Conservation (phyloP, 2,113 vertebrate species). For the Nymphicus hollandicus region DNA sequence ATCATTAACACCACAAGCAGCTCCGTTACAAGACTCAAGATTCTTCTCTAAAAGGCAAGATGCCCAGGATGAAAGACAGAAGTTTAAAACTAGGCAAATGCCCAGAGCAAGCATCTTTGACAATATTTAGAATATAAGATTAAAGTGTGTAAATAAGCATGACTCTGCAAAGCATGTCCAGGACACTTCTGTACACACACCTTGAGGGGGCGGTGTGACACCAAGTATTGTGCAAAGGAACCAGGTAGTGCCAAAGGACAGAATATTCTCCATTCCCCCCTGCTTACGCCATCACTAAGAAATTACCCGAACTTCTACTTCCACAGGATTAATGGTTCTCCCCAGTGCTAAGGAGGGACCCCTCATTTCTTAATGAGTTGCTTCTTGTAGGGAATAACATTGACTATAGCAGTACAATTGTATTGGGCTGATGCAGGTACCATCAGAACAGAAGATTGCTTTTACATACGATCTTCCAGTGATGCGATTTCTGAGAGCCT, state of each 20-base stretch:
- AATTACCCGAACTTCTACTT: background rate
- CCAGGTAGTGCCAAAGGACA: background rate
- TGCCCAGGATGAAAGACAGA: background rate
- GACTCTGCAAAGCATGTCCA: background rate
- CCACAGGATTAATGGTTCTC: background rate
- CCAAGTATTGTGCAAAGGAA: background rate
- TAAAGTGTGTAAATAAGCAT: accelerated
- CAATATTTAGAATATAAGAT: background rate
- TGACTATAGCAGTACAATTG: background rate
- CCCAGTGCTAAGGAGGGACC: background rate
- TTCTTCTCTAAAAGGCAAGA: background rate
- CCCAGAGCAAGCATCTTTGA: background rate
- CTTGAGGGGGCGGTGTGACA: slow-evolving; percentile 46
- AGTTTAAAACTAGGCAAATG: background rate
- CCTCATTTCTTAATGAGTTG: background rate
- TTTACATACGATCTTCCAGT: background rate
- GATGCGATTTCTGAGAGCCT: background rate
- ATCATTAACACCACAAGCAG: slow-evolving; percentile 61
- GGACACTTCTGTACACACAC: background rate
- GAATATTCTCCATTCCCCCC: background rate
- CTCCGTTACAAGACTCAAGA: background rate
- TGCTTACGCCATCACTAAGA: accelerated
- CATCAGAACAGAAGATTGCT: background rate
- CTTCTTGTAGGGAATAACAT: background rate
- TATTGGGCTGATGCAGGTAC: background rate